Conservation (phyloP, 2,888 invertebrate species). For the Lacanobia oleracea region DNA sequence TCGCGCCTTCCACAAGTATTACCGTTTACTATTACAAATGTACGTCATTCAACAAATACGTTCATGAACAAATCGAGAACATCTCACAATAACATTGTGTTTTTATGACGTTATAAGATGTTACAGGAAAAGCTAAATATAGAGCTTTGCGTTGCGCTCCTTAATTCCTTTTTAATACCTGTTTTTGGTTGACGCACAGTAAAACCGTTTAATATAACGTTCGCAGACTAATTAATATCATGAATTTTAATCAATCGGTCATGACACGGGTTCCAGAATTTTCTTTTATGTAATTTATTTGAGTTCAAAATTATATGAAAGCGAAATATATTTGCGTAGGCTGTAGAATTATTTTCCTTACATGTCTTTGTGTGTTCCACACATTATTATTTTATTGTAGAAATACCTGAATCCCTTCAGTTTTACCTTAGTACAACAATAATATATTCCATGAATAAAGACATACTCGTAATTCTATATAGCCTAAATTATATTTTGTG, state of each 20-base stretch:
- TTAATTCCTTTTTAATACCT: constrained; percentile 20
- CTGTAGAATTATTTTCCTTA: constrained; percentile 24
- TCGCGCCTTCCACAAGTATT: constrained; percentile 53
- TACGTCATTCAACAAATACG: constrained; percentile 56
- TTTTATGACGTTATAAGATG: constrained; percentile 37
- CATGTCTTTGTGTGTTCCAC: constrained; percentile 2
- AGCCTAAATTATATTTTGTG: constrained; percentile 7
- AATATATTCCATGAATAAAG: not conserved
- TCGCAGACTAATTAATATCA: constrained; percentile 2
- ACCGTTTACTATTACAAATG: constrained; percentile 55
- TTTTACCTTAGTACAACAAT: no score
- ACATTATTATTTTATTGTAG: constrained; percentile 20
- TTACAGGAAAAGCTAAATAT: constrained; percentile 28
- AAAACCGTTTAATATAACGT: constrained; percentile 6
- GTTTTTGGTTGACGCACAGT: constrained; percentile 8
- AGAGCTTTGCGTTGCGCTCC: constrained; percentile 2
- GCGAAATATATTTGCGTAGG: constrained; percentile 11
- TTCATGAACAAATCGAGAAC: constrained; percentile 34
- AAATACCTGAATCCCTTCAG: constrained; percentile 2
- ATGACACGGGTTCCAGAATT: not conserved
- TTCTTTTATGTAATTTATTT: constrained; percentile 21
- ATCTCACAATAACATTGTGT: constrained; percentile 13
- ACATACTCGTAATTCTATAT: not conserved
- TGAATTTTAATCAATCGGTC: not conserved
- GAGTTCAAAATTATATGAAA: constrained; percentile 10